Base-by-base conservation (phyloP, 2,113 vertebrate species). In the Myocastor coypus region DNA sequence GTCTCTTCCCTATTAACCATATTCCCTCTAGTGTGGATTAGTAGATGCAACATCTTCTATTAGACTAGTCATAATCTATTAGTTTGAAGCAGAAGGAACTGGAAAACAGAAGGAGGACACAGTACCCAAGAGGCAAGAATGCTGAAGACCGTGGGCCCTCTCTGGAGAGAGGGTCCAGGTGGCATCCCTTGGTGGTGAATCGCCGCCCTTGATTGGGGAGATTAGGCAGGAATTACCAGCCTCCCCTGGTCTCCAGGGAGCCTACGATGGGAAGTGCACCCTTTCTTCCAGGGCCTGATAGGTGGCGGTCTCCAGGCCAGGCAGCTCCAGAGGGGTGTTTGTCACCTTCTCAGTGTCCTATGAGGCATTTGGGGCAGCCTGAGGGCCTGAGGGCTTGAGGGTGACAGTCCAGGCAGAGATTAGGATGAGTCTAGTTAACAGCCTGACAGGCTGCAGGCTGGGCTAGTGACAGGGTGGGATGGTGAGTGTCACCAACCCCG, bases 1-100 rank as follows among this genome's bases (percentile, higher is more conserved):
- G 0, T 26, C 71, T 75, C 64, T 91, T 5, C 24, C 37, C 90
- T 52, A 46, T 52, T 30, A 78, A 13, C 22, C 68, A 46, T 55
- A 30, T 66, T 61, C 64, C 88, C 46, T 40, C 61, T 57, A 55
- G 86, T 88, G 10, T 88, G 69, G 92, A 87, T 90, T 82, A 94
- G 6, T 14, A 5, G 26, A 55, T 17, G 66, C 46, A 28, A 0
- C 30, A 12, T 59, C 87, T 95, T 40, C 85, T 42, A 34, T 3
- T 5, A 50, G 61, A 10, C 83, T 37, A 81, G 42, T 84, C 8
- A 0, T 30, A 34, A 59, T 6, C 0, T 32, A 2, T 11, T 37
- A 34, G 24, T 32, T 90, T 68, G 61, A 63, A 55, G n/a, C 87
- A 42, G 32, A 9, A 2, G 30, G n/a, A 63, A 13, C 0, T 12